phyloP scores from a whole-genome alignment of 1,140 invertebrate species.

The Drosophila albomicans region DNA sequence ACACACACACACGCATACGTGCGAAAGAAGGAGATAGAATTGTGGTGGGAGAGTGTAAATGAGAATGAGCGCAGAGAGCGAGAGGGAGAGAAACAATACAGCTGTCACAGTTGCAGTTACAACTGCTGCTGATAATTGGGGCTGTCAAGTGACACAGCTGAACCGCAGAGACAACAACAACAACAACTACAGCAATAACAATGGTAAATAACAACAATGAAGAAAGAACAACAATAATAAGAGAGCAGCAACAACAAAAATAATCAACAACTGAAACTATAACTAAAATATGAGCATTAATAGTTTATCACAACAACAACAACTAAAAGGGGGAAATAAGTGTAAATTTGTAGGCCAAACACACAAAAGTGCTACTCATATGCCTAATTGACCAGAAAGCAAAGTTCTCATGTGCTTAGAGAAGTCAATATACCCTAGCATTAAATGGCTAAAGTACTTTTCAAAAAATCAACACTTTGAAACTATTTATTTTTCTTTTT shows the following conservation, averaged over 20 bases:
- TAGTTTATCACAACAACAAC: background rate
- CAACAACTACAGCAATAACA: conserved; percentile 19
- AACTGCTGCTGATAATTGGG: conserved; percentile 67
- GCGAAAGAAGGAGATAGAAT: background rate
- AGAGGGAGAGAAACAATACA: conserved; percentile 38
- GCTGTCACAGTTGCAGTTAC: conserved; percentile 51
- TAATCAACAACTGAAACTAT: conserved; percentile 13
- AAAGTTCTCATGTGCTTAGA: too few relatives aligned
- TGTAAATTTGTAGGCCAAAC: too few relatives aligned
- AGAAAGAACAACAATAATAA: conserved; percentile 14
- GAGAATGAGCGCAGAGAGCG: background rate
- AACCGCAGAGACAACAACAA: conserved; percentile 18
- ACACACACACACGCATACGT: background rate
- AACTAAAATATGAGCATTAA: conserved; percentile 27
- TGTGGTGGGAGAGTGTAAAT: background rate
- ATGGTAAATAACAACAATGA: conserved; percentile 16
- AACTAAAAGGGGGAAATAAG: too few relatives aligned
- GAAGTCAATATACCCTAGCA: background rate
- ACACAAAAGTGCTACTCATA: too few relatives aligned
- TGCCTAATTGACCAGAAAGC: too few relatives aligned
- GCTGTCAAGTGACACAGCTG: conserved; percentile 60
- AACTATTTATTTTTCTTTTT: too few relatives aligned
- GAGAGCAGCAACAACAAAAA: background rate
- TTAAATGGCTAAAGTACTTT: too few relatives aligned
- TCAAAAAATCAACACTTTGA: too few relatives aligned